Evolutionary conservation across 2,113 vertebrate genomes (phyloP), one percentile per base, ranked within the genome.

Genomic region (Mus spicilegus): DNA sequence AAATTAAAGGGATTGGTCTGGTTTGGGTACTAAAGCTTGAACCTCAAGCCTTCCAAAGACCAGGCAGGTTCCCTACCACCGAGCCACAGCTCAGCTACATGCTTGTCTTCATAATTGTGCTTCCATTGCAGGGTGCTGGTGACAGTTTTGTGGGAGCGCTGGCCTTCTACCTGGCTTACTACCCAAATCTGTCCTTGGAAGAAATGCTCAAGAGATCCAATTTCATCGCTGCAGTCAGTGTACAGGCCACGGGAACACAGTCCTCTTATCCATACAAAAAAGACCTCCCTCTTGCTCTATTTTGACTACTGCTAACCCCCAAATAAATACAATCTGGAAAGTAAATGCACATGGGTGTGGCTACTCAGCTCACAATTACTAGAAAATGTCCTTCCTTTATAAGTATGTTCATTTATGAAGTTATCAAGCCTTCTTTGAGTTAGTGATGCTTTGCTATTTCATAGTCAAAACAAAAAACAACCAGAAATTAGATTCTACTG

Each of bases 101-200:
- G 78, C 87, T 98, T 94, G 75, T 85, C 61, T 73, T 70, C 75
- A 95, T 46, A 19, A 93, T 20, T 88, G 87, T 98, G 84, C 42
- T 98, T 98, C 42, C 82, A 97, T 97, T 97, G 33, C 98, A 99
- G 99, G 99, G 99, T 4, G 99, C 99, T 88, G 99, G 99, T 65
- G 99, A 99, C 98, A 99, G 99, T 97, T 99, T 99, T 97, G 99
- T 99, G 80, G 99, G 99, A 81, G 99, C 99, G 0, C 87, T 99
- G 98, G 99, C 99, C 11, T 99, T 99, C 98, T 99, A 99, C 98
- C 98, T 99, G 98, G 99, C 99, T 95, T 98, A 98, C 95, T 98
- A 99, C 98, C 99, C 99, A 88, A 87, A 95, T 87, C 96, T 99
- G 97, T 91, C 99, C 90, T 96, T 99, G 97, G 99, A 99, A 97